Evolutionary conservation across 2,113 vertebrate species (phyloP).

Genomic region (Psittacula cyanocephala): DNA sequence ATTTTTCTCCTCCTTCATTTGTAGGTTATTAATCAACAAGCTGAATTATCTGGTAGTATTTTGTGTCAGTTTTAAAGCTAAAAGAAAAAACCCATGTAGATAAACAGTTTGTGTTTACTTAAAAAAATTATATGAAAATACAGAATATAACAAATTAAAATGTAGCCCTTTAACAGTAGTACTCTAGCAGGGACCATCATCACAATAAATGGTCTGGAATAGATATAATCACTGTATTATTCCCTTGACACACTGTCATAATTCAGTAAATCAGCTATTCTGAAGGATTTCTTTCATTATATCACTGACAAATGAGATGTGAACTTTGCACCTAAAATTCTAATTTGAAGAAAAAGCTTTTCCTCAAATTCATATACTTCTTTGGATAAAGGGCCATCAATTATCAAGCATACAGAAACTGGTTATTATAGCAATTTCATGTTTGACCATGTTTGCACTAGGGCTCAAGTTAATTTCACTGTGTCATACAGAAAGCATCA

Average conservation of each 20-base stretch:
- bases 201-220: constrained; percentile 21
- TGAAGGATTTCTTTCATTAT: constrained; percentile 7
- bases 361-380: neutral
- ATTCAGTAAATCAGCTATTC: neutral
- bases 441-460: neutral
- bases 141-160: constrained; percentile 49
- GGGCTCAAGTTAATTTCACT: constrained; percentile 14
- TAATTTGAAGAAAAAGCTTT: neutral
- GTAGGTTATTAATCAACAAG: neutral
- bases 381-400: neutral
- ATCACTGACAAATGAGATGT: neutral
- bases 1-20: neutral
- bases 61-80: neutral
- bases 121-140: constrained; percentile 42
- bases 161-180: constrained; percentile 63
- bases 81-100: neutral
- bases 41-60: neutral
- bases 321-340: constrained; percentile 3
- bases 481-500: constrained; percentile 1
- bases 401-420: neutral
- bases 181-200: constrained; percentile 36
- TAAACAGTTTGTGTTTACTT: constrained; percentile 30
- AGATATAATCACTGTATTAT: neutral
- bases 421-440: neutral
- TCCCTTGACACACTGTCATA: neutral